phyloP scores from a whole-genome alignment of 2,113 vertebrate genomes.

The Bufo gargarizans region DNA sequence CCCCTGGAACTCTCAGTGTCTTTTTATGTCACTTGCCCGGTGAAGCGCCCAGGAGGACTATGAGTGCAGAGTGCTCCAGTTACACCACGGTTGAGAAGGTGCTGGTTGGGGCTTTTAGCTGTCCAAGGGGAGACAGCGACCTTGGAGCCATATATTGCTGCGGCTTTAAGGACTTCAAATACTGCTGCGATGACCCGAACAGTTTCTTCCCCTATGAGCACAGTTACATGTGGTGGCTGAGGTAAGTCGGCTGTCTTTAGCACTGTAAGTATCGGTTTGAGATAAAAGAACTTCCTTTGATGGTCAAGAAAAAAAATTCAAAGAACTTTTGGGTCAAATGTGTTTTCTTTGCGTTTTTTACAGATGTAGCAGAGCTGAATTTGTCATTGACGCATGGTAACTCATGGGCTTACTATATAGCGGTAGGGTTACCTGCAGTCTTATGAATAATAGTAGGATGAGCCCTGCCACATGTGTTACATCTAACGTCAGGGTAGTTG shows the following conservation, averaged over 20 bases:
- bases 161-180: constrained; percentile 91
- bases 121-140: constrained; percentile 80
- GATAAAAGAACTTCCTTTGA: not conserved
- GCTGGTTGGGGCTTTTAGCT: constrained; percentile 80
- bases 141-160: constrained; percentile 82
- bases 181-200: constrained; percentile 90
- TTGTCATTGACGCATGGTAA: not conserved
- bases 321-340: not conserved
- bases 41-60: constrained; percentile 61
- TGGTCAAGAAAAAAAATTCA: not conserved
- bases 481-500: too few species aligned
- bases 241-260: constrained; percentile 70
- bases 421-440: not conserved
- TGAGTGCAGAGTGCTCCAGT: constrained; percentile 82
- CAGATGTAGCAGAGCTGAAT: not conserved
- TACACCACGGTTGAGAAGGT: constrained; percentile 79
- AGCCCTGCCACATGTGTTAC: too few species aligned
- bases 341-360: not conserved
- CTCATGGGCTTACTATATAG: not conserved
- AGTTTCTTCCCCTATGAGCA: constrained; percentile 92
- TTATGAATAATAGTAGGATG: not conserved
- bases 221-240: constrained; percentile 94
- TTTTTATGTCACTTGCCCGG: not conserved
- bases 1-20: not conserved
- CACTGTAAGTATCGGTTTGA: not conserved